These are phyloP conservation scores for Xenentodon cancila DNA, from an alignment of 2,797 vertebrate genomes.

Conservation along the genomic window DNA sequence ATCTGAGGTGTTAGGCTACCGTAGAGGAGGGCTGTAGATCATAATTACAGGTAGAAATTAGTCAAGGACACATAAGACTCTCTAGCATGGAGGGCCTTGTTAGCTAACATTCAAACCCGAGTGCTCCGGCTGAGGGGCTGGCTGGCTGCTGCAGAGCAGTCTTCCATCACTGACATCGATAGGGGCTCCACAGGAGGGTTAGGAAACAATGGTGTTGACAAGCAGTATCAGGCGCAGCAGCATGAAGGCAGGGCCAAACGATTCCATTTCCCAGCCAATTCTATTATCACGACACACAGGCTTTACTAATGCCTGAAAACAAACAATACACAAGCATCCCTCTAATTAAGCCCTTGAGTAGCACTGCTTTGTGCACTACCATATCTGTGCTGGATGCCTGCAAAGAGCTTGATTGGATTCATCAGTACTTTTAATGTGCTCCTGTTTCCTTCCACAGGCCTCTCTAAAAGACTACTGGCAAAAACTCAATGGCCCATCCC, in stretches of 20 bases:
- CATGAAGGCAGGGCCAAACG: slow-evolving; percentile 73
- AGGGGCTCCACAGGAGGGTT: slow-evolving; percentile 66
- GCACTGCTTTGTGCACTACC: slow-evolving; percentile 70
- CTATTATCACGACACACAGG: slow-evolving; percentile 80
- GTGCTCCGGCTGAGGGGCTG: slow-evolving; percentile 55
- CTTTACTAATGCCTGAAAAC: slow-evolving; percentile 80
- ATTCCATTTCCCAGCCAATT: slow-evolving; percentile 79
- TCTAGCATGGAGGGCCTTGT: slow-evolving; percentile 56
- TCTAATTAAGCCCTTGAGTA: slow-evolving; percentile 83
- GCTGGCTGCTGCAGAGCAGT: slow-evolving; percentile 55
- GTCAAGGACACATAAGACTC: slow-evolving; percentile 36
- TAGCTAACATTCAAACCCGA: slow-evolving; percentile 55
- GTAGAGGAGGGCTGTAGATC: slow-evolving; percentile 9
- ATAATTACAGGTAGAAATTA: slow-evolving; percentile 56
- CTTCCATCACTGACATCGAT: slow-evolving; percentile 71
- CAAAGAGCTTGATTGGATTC: slow-evolving; percentile 79
- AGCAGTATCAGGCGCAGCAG: slow-evolving; percentile 72
- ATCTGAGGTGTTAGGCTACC: too few species aligned
- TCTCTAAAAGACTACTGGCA: slow-evolving; percentile 49
- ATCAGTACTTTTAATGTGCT: slow-evolving; percentile 75
- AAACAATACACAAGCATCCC: slow-evolving; percentile 79
- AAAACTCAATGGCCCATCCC: slow-evolving; percentile 60
- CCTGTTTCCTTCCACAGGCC: slow-evolving; percentile 65
- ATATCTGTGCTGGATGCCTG: slow-evolving; percentile 77
- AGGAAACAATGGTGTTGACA: slow-evolving; percentile 79